phyloP scores from a whole-genome alignment of 2,113 vertebrate species.

The Psophia crepitans region DNA sequence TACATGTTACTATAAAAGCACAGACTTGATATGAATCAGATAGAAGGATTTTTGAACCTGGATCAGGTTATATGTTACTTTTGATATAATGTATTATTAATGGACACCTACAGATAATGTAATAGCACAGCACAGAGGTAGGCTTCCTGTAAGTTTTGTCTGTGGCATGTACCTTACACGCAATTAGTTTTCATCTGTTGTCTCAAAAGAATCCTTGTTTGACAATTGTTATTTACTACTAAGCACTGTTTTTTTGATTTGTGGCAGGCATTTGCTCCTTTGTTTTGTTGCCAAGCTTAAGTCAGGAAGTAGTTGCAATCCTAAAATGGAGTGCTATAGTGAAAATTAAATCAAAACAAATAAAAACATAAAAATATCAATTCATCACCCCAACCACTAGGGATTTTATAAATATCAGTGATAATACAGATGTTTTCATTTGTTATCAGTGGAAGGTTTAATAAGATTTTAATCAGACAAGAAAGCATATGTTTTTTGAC shows the following conservation, averaged over 20 bases:
- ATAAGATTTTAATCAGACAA: not conserved
- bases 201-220: not conserved
- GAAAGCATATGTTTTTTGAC: not conserved
- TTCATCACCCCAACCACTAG: not conserved
- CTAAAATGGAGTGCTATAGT: not conserved
- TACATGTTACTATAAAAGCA: not conserved
- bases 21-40: not conserved
- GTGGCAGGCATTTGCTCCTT: not conserved
- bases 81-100: accelerated
- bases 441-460: not conserved
- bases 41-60: not conserved
- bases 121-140: not conserved
- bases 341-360: not conserved
- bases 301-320: not conserved
- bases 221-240: not conserved
- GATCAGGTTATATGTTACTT: not conserved
- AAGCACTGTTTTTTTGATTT: not conserved
- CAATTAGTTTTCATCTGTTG: not conserved
- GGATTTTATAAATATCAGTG: not conserved
- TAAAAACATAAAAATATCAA: not conserved
- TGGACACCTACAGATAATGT: not conserved
- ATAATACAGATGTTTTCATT: not conserved
- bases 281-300: not conserved
- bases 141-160: not conserved
- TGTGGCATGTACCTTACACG: not conserved